These are phyloP conservation scores for Thymelicus sylvestris DNA, from an alignment of 2,888 invertebrate genomes.

Conservation along the genomic window DNA sequence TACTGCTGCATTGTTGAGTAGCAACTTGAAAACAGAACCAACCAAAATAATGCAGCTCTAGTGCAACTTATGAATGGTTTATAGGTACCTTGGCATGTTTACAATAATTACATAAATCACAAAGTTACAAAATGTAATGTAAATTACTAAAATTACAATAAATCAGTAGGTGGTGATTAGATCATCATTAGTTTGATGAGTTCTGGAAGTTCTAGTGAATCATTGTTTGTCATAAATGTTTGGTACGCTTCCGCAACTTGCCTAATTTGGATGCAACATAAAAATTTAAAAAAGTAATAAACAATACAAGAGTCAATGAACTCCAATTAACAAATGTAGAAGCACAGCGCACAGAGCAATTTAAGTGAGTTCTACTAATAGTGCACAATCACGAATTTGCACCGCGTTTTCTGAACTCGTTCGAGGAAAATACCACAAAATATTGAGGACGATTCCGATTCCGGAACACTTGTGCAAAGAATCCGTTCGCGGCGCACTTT, in stretches of 20 bases:
- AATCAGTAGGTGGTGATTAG: slow-evolving; percentile 70
- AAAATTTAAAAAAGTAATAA: slow-evolving; percentile 15
- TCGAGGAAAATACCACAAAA: slow-evolving; percentile 44
- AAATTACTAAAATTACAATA: slow-evolving; percentile 41
- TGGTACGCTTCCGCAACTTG: slow-evolving; percentile 21
- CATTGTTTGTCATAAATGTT: slow-evolving; percentile 35
- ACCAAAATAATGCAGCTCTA: slow-evolving; percentile 36
- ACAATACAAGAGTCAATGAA: slow-evolving; percentile 49
- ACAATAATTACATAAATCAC: slow-evolving; percentile 27
- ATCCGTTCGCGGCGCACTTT: slow-evolving; percentile 44
- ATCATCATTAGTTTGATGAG: slow-evolving; percentile 55
- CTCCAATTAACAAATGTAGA: slow-evolving; percentile 55
- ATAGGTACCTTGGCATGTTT: slow-evolving; percentile 10
- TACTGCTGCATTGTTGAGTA: slow-evolving; percentile 24
- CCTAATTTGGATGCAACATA: neutral
- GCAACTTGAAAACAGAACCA: slow-evolving; percentile 40
- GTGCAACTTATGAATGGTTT: slow-evolving; percentile 15
- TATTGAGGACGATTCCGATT: slow-evolving; percentile 31
- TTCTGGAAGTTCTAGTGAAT: slow-evolving; percentile 37
- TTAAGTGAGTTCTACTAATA: slow-evolving; percentile 49
- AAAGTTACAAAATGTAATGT: slow-evolving; percentile 26
- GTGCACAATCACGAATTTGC: slow-evolving; percentile 51
- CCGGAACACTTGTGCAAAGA: slow-evolving; percentile 51
- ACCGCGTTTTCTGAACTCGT: slow-evolving; percentile 34
- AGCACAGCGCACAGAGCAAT: slow-evolving; percentile 49